Evolutionary conservation across 2,888 invertebrate genomes (phyloP).

Genomic region (Chrysopilus asiliformis): DNA sequence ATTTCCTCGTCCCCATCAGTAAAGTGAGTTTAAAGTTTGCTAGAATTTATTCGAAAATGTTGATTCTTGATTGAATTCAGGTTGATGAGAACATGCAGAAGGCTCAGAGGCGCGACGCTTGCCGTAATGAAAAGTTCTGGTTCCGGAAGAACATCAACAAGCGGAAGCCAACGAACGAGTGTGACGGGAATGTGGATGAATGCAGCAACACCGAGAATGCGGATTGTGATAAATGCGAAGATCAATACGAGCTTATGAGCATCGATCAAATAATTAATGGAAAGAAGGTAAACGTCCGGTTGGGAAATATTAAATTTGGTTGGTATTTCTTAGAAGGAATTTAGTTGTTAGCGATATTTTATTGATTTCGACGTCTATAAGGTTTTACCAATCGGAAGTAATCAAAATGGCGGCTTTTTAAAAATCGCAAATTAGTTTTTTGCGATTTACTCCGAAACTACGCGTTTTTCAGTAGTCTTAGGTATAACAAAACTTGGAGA

Average conservation of each 20-base stretch:
- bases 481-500: too few species aligned
- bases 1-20: slow-evolving; percentile 94
- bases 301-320: too few species aligned
- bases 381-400: too few species aligned
- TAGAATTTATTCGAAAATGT: slow-evolving; percentile 4
- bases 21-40: slow-evolving; percentile 45
- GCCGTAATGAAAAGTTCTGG: slow-evolving; percentile 76
- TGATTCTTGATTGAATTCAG: slow-evolving; percentile 24
- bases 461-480: too few species aligned
- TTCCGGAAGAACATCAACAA: slow-evolving; percentile 68
- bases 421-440: too few species aligned
- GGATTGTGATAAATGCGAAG: slow-evolving; percentile 34
- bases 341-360: too few species aligned
- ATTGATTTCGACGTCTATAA: too few species aligned
- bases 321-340: too few species aligned
- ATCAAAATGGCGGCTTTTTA: too few species aligned
- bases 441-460: too few species aligned
- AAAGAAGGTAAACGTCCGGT: too few species aligned
- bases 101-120: slow-evolving; percentile 85
- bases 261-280: slow-evolving; percentile 96
- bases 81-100: slow-evolving; percentile 95
- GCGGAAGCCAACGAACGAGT: slow-evolving; percentile 12
- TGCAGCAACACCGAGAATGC: slow-evolving; percentile 22
- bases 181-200: slow-evolving; percentile 32
- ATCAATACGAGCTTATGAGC: slow-evolving; percentile 67